Base-by-base conservation (phyloP, 2,113 vertebrate genomes). In the Sceloporus undulatus region DNA sequence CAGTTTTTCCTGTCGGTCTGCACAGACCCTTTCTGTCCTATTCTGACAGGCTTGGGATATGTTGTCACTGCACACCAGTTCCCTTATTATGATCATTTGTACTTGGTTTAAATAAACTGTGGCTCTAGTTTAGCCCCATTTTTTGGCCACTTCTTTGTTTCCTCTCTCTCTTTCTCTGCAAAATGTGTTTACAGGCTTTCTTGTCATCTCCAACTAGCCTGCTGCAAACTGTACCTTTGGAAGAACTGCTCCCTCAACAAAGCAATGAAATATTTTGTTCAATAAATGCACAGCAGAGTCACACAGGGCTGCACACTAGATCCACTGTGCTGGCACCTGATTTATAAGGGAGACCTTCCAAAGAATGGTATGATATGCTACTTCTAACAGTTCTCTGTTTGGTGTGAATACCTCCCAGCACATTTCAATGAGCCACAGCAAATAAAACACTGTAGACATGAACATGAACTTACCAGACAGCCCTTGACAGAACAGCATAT, bases 391-490 rank as follows among this genome's bases (percentile, higher is more conserved):
- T 25, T 48, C 52, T 79, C 80, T 88, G 40, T 34, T 85, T 27
- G 29, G 76, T 87, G 7, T 85, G 14, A 54, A 91, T 59, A 89
- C 81, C 48, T 88, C 87, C 80, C 25, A 13, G 54, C 75, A 85
- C 66, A 92, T 90, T 87, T 90, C 85, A 79, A 21, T 86, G 65
- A 92, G 88, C 52, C 59, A 88, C 16, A 91, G 71, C 42, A 48
- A 76, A 66, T 4, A 34, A 34, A 92, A 19, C 1, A 0, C 18
- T 70, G 21, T 82, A 48, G 71, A 91, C 86, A 21, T 80, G 40
- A 75, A 91, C 84, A 82, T 83, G 25, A 90, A 84, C 27, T 76
- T 91, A 68, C 52, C 19, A 92, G 86, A 90, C 79, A 90, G 84
- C 85, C 87, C 84, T 38, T 88, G 65, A 89, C 21, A 79, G 38